Percentiles rank a stretch among this genome's conserved stretches.
phyloP scores from a whole-genome alignment of 1,140 invertebrate species.

The Cotesia vestalis region DNA sequence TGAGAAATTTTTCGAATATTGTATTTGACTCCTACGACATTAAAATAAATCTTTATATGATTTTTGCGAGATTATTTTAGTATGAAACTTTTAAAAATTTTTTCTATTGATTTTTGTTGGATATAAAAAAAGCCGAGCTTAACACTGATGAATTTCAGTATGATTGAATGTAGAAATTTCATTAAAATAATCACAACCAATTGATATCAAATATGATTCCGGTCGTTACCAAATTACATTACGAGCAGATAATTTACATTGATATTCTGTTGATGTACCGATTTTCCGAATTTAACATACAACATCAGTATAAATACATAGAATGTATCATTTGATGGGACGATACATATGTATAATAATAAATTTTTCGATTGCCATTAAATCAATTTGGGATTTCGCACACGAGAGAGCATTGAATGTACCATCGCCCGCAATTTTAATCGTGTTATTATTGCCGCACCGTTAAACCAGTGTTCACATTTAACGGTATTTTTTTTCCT shows the following conservation, averaged over 20 bases:
- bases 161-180: too few species aligned
- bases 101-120: too few species aligned
- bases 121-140: too few species aligned
- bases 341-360: conserved; percentile 5
- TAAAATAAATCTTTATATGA: too few species aligned
- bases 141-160: too few species aligned
- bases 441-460: conserved; percentile 19
- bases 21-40: too few species aligned
- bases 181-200: background rate
- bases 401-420: conserved; percentile 17
- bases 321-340: conserved; percentile 25
- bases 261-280: conserved; percentile 17
- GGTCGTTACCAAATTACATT: background rate
- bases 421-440: conserved; percentile 17
- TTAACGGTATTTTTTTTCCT: conserved; percentile 4
- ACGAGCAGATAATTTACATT: conserved; percentile 2
- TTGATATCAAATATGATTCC: background rate
- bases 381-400: conserved; percentile 35
- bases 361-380: conserved; percentile 28
- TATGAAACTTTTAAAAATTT: too few species aligned
- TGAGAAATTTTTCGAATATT: too few species aligned
- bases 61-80: too few species aligned
- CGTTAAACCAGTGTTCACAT: conserved; percentile 13
- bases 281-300: background rate
- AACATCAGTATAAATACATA: background rate